Base-by-base conservation (phyloP, 2,888 invertebrate species). In the Epistrophella euchroma region DNA sequence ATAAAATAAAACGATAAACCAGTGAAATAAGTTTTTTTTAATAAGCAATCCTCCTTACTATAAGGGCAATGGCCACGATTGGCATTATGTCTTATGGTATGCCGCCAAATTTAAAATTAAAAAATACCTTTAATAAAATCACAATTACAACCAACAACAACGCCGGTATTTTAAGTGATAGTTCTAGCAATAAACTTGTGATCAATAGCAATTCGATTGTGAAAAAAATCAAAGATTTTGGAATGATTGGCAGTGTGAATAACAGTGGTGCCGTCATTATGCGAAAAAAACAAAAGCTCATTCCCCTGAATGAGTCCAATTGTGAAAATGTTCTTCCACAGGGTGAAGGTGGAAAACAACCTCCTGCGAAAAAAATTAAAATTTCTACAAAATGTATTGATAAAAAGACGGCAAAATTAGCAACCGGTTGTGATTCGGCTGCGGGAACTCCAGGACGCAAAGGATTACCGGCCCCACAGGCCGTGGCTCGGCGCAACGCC, bases 401-500 rank as follows among this genome's bases (percentile, higher is more conserved):
- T 2, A 2, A 25, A 7, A 81, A 86, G 17, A 0, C 47, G 2
- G 32, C 6, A 0, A 77, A 78, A 32, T 32, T 37, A 15, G 15
- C 40, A 37, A 75, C 25, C 32, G 76, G 85, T 4, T 73, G 75
- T 17, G 76, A 60, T 15, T 15, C 22, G 15, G n/a, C 88, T 4
- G 77, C 80, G 0, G 90, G 91, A 0, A 90, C 90, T 0, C 91
- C 91, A 2, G 91, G 92, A 0, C 89, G 92, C 15, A 92, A 92
- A 40, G 91, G 92, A 0, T 70, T 95, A 78, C 95, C 96, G 4
- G 95, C 96, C 66, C 97, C 96, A 0, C 94, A 96, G 25, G 96
- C 97, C 0, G 97, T 97, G 9, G 97, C 97, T 0, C 93, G 98
- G 56, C 93, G 98, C 90, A 98, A 98, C 93, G 98, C 98, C 85